phyloP scores from a whole-genome alignment of 1,140 invertebrate species.

The Tribolium madens region DNA sequence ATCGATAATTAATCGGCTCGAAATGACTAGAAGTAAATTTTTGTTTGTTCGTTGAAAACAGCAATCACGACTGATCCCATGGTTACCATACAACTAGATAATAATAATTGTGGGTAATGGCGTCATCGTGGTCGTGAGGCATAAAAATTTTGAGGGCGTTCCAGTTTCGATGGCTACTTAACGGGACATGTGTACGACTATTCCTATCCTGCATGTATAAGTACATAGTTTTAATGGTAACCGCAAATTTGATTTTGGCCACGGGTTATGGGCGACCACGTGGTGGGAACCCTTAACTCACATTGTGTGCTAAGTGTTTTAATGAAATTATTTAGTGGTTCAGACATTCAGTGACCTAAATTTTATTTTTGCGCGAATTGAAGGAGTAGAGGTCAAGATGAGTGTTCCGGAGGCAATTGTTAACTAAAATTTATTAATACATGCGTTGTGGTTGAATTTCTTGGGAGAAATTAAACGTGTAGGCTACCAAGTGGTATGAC shows the following conservation, averaged over 20 bases:
- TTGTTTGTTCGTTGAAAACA: neutral
- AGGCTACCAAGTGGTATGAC: neutral
- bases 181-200: neutral
- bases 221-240: constrained; percentile 1
- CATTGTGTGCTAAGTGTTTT: too few species aligned
- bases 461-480: too few species aligned
- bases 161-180: constrained; percentile 7
- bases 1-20: too few species aligned
- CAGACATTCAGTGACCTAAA: too few species aligned
- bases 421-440: too few species aligned
- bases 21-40: neutral
- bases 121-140: constrained; percentile 10
- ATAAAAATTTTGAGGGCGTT: constrained; percentile 27
- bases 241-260: neutral
- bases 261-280: too few species aligned
- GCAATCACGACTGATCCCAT: constrained; percentile 5
- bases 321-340: too few species aligned
- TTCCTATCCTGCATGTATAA: neutral
- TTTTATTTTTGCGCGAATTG: too few species aligned
- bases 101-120: constrained; percentile 21
- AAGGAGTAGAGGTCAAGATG: too few species aligned
- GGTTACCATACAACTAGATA: constrained; percentile 1
- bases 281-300: too few species aligned
- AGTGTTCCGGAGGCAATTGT: too few species aligned
- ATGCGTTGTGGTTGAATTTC: too few species aligned